Base-by-base conservation (phyloP, 2,888 invertebrate species). In the Xanthia icteritia region DNA sequence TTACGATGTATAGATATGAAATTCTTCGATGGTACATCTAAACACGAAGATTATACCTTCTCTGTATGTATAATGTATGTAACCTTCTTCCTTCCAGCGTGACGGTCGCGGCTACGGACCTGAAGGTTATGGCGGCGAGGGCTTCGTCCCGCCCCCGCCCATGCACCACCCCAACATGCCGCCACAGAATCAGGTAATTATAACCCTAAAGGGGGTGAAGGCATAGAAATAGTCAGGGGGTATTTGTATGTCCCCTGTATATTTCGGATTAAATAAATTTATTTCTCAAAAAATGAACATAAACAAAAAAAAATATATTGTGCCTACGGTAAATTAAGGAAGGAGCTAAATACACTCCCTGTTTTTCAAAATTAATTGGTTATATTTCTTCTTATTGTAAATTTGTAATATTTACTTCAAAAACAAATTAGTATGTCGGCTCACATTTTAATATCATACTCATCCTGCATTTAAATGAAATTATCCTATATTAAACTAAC, bases 141-240 rank as follows among this genome's bases (percentile, higher is more conserved):
- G 95, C 0, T 96, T 95, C 90, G 96, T 93, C 3, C 96, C 95
- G 0, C 96, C 94, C 2, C 96, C 96, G 0, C 96, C 96, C 3
- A 96, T 96, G 94, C 96, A 97, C 82, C 97, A 97, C 84, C 95
- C 97, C 13, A 92, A 95, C 13, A 96, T 97, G 93, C 93, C 95
- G 75, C 97, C 97, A 83, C 97, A 96, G 90, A 96, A 95, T 83
- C 96, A 96, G 95, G 96, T 96, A 86, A 83, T 79, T 80, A 67
- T 71, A 76, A 64, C 31, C 67, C 80, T 54, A 31, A 8, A 1
- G 31, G 27, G 67, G 64, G 15, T 48, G 3, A 23, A 63, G 5
- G 27, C 3, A 36, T 45, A 20, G 20, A 27, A 48, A 17, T 36
- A 27, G 11, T 6, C 23, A 23, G 11, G 8, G 8, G 39, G 20